A percentile compares a stretch with the other conserved stretches of the same genome.
Conservation (phyloP, 2,113 vertebrate species). For the Tragelaphus scriptus region DNA sequence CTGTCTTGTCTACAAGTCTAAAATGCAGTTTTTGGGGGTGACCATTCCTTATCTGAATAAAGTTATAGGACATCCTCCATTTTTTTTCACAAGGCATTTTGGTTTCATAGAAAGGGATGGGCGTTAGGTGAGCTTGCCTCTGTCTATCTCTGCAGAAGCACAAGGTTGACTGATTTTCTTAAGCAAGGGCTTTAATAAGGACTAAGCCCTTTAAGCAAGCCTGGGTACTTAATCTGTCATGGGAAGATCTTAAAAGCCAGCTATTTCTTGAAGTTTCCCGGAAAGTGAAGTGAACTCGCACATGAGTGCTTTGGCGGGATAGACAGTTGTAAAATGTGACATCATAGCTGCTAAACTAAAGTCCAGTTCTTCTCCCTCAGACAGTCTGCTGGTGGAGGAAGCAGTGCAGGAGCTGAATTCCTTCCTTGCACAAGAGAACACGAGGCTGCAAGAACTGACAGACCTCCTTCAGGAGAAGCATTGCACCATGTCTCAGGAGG, state of each 20-base stretch:
- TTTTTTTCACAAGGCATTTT: constrained; percentile 6
- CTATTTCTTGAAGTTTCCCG: background rate
- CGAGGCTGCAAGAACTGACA: constrained; percentile 88
- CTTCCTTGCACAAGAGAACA: constrained; percentile 88
- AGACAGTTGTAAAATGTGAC: background rate
- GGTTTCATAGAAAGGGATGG: background rate
- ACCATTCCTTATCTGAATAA: background rate
- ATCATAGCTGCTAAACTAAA: constrained; percentile 7
- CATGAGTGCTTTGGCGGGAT: background rate
- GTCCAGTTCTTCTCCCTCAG: constrained; percentile 71
- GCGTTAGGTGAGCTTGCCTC: background rate
- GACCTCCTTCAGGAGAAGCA: constrained; percentile 94
- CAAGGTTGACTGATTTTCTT: background rate
- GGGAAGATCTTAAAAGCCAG: background rate
- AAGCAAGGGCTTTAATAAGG: background rate
- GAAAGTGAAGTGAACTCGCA: background rate
- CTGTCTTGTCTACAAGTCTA: background rate
- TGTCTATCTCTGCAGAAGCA: background rate
- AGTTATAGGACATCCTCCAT: background rate
- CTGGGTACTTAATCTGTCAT: background rate
- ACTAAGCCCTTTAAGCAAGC: background rate
- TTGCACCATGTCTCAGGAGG: constrained; percentile 94
- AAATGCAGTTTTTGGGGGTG: background rate
- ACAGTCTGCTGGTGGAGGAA: constrained; percentile 82
- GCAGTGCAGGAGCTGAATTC: constrained; percentile 87